Evolutionary conservation across 2,888 invertebrate genomes (phyloP), one percentile per base, ranked within the genome.

Genomic region (Cryptocheilus praepositus): DNA sequence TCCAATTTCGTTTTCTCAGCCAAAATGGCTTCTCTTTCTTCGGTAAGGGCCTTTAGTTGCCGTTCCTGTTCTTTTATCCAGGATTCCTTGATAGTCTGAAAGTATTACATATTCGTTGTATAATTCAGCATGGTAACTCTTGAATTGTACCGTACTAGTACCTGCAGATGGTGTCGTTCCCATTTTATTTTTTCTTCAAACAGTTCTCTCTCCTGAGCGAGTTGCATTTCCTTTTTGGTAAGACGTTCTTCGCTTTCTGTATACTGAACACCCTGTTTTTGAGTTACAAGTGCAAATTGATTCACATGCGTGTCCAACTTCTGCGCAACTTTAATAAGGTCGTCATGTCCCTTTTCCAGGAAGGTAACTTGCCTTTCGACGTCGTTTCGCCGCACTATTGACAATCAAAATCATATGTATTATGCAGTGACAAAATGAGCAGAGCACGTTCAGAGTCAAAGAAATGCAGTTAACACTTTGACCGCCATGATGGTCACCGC

Each of bases 111-210:
- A 55, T 55, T 3, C 16, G 21, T 51, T 51, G 15, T 19, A n/a
- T 25, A 21, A 51, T 18, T 57, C 5, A 21, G 22, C 3, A 61
- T 19, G 55, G 11, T 57, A 36, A 52, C 22, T 22, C 16, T 19
- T 49, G 18, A 5, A 51, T 61, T 44, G 51, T 65, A 5, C 5
- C 22, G 22, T n/a, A 1, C n/a, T n/a, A 11, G 36, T 63, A 81
- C 83, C 73, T 83, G 81, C 59, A 86, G 71, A 73, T 84, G 76
- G 63, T 81, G 75, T 15, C 81, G 76, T 66, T 88, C 88, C 86
- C 85, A 88, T 36, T 83, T 83, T 16, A 80, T 78, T 69, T 87
- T 86, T 49, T 87, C 84, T 63, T 83, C 79, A 43, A 87, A 83
- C 21, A 86, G 74, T 76, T 88, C 84, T 70, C 81, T 83, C 53